phyloP scores from a whole-genome alignment of 1,140 invertebrate genomes.

The Lutraria rhynchaena region DNA sequence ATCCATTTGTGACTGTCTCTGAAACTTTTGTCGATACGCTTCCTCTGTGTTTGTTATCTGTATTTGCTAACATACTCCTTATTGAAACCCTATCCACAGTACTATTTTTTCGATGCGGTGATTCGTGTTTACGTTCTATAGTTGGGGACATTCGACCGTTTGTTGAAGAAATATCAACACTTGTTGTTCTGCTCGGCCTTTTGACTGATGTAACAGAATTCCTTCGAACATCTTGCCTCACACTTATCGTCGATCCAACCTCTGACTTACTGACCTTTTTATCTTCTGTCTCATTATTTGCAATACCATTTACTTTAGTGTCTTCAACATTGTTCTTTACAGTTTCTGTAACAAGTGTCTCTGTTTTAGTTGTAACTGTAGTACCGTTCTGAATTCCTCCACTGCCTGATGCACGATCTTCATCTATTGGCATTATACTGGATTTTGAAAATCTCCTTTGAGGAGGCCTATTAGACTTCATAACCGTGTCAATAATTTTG shows the following conservation, averaged over 20 bases:
- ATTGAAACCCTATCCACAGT: not conserved
- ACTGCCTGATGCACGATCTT: not conserved
- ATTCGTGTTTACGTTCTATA: conserved; percentile 6
- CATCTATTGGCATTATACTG: not conserved
- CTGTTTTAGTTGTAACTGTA: not conserved
- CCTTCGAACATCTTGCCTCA: not conserved
- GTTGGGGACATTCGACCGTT: conserved; percentile 24
- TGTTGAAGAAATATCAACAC: conserved; percentile 8
- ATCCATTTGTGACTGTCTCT: not conserved
- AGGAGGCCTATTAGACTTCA: not conserved
- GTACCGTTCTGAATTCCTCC: not conserved
- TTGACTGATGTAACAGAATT: not conserved
- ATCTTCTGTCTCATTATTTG: not conserved
- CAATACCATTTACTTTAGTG: not conserved
- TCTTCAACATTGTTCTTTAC: not conserved
- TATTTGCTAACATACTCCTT: not conserved
- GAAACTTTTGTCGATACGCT: not conserved
- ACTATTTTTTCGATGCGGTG: not conserved
- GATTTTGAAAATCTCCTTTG: not conserved
- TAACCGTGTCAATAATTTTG: not conserved
- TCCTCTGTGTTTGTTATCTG: not conserved
- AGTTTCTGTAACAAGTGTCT: not conserved
- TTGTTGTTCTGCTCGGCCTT: not conserved
- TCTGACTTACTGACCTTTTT: not conserved
- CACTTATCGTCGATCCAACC: not conserved